phyloP scores from a whole-genome alignment of 2,113 vertebrate genomes.

The Ctenomys sociabilis region DNA sequence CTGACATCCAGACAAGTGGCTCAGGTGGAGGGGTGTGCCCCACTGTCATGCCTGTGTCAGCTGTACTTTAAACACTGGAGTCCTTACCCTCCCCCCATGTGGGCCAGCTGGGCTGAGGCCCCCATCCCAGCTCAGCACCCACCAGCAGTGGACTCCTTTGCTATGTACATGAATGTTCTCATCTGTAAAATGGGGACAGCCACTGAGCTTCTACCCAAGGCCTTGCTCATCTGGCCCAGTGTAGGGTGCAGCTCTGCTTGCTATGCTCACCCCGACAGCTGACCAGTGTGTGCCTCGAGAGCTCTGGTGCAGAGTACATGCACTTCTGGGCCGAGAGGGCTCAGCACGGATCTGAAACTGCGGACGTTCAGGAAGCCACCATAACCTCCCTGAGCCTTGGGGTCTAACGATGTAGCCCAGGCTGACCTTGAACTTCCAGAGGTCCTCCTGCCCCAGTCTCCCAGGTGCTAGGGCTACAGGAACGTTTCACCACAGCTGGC shows the following conservation, averaged over 20 bases:
- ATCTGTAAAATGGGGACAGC: neutral
- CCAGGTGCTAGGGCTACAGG: neutral
- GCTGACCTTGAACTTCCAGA: neutral
- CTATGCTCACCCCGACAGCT: fast-evolving
- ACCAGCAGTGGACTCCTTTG: neutral
- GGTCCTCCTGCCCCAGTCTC: neutral
- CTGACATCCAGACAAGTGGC: fast-evolving
- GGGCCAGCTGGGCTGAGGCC: conserved; percentile 51
- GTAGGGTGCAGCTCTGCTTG: too few species aligned
- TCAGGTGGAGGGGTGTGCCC: neutral
- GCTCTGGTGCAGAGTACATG: neutral
- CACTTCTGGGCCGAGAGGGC: neutral
- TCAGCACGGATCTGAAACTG: neutral
- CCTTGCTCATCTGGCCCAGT: neutral
- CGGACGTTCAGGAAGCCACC: neutral
- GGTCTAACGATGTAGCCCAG: neutral
- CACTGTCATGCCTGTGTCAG: neutral
- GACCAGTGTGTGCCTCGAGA: neutral
- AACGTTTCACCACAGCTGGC: neutral
- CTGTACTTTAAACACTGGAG: conserved; percentile 72
- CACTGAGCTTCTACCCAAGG: neutral
- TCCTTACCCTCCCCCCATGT: neutral
- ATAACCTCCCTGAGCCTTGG: neutral
- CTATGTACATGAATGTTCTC: neutral
- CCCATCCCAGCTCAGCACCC: neutral